Base-by-base conservation (phyloP, 2,113 vertebrate genomes). In the Aldabrachelys gigantea region DNA sequence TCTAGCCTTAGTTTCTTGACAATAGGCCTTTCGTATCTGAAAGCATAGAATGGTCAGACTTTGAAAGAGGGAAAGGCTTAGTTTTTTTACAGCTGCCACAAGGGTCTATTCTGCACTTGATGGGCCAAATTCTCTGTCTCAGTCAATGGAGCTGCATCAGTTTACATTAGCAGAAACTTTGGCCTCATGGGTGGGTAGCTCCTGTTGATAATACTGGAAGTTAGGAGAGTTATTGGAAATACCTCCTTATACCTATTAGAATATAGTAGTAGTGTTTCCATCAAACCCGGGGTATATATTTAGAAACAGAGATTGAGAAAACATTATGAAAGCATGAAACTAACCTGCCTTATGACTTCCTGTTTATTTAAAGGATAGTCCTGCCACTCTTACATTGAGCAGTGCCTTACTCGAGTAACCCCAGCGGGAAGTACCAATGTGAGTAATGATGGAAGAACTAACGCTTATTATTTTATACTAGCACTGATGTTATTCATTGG, bases 11-110 rank as follows among this genome's bases (percentile, higher is more conserved):
- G 80, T 88, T 94, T 97, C 93, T 79, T 92, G 87, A 92, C 93
- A 92, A 38, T 25, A n/a, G 83, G 31, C 5, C 93, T 92, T 96
- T 75, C 91, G 86, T 91, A 83, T 95, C 89, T 96, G 94, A 89
- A 94, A 97, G 91, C 78, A 96, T 94, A 88, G 94, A 84, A 93
- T 96, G 62, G 38, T 94, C 96, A 89, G 91, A 89, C 44, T 47
- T 95, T 91, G 78, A 81, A 89, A 44, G 10, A 84, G 72, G 38
- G 41, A 79, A 84, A 12, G 76, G 89, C 90, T 95, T 31, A 3
- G 57, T 12, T 88, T 75, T 21, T 95, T 62, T 47, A 1, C 25
- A 65, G 80, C 65, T n/a, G 38, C 69, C 80, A 80, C 41, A 87
- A 89, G 56, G 87, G 57, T 6, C 56, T 53, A 11, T 80, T n/a